A percentile compares a stretch with the other conserved stretches of the same genome.
Evolutionary conservation across 2,797 vertebrate species (phyloP).

Genomic region (Enteromius trimaculatus): DNA sequence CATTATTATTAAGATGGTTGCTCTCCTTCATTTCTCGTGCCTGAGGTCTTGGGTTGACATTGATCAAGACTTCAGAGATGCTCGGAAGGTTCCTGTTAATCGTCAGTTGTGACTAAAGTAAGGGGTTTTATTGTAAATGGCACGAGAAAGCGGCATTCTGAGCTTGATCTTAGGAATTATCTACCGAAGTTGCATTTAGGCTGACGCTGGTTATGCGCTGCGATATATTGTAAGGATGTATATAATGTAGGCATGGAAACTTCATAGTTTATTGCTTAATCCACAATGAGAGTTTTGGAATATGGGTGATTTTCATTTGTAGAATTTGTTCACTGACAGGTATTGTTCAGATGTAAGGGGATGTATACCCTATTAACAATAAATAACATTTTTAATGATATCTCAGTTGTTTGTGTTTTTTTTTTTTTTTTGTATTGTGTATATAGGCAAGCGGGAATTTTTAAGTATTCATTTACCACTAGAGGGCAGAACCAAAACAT

Average conservation of each 20-base stretch:
- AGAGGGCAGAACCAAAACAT: slow-evolving; percentile 51
- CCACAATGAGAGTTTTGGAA: slow-evolving; percentile 24
- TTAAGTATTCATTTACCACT: slow-evolving; percentile 18
- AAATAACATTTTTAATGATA: slow-evolving; percentile 21
- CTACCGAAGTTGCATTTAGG: slow-evolving; percentile 4
- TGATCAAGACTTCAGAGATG: neutral
- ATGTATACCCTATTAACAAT: slow-evolving; percentile 12
- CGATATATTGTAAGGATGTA: slow-evolving; percentile 43
- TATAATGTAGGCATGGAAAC: slow-evolving; percentile 35
- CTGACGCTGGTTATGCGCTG: neutral
- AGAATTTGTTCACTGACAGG: neutral
- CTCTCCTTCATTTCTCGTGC: slow-evolving; percentile 6
- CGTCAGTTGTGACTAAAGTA: neutral
- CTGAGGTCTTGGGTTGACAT: slow-evolving; percentile 6
- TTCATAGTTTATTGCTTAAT: neutral
- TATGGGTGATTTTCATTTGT: neutral
- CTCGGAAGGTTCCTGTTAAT: neutral
- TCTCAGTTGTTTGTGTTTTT: neutral
- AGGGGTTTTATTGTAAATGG: neutral
- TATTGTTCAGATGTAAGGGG: slow-evolving; percentile 35
- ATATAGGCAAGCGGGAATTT: neutral
- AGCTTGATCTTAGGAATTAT: slow-evolving; percentile 4
- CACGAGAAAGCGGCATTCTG: neutral
- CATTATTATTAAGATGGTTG: neutral
- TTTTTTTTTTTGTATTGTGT: neutral